Evolutionary conservation across 2,888 invertebrate genomes (phyloP), one percentile per base, ranked within the genome.

Genomic region (Serrognathus titanus): DNA sequence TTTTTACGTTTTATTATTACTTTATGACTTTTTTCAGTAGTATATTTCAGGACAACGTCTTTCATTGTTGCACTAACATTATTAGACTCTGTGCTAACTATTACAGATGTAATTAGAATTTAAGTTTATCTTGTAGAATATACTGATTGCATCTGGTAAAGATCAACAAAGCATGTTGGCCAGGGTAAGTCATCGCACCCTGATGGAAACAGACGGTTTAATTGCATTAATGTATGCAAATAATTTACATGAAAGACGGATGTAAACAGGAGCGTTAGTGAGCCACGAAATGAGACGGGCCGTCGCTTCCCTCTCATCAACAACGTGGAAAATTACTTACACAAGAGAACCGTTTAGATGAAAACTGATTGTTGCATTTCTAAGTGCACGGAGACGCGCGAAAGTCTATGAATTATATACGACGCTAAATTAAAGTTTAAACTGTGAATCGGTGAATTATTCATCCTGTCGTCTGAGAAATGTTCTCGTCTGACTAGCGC

Each of bases 191-290:
- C 43, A 20, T 43, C 13, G 12, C 43, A 20, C 43, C 43, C 52
- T 45, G 52, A 52, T 52, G 52, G 52, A 43, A 45, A 46, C 52
- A 45, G 46, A 41, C 48, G 66, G 63, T 65, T 68, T 71, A 71
- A 73, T 73, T 73, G 70, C 67, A 67, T 71, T 71, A 71, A 71
- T 72, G 66, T 71, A 73, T 73, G 73, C 71, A 72, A 73, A 73
- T 71, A 67, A 70, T 71, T 72, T 71, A 70, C 70, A 70, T 71
- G 71, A 67, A 68, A 72, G 69, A 70, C 71, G 69, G 69, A 72
- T 71, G 71, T 71, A 73, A 71, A 72, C 72, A 71, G 67, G 64
- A 61, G 63, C 67, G 71, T 72, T 71, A 72, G 71, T 71, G 72
- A 72, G 71, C 72, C 73, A 70, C 70, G 72, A 72, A 73, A 72